Evolutionary conservation across 2,113 vertebrate genomes (phyloP).

Genomic region (Madoqua kirkii): DNA sequence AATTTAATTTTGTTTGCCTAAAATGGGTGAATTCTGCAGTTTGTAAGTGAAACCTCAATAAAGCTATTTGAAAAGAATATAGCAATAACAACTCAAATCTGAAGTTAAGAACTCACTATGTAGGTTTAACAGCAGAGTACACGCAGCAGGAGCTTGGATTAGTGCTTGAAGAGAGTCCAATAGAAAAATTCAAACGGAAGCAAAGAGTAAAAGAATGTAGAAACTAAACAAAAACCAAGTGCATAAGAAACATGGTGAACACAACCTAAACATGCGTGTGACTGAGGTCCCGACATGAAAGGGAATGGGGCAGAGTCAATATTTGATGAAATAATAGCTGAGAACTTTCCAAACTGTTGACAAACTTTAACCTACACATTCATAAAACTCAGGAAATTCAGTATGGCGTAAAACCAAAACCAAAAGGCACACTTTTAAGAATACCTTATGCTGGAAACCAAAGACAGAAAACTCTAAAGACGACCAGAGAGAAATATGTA

Average conservation of each 20-base stretch:
- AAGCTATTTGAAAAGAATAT: background rate
- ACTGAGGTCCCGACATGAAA: background rate
- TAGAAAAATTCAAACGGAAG: background rate
- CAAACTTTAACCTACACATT: background rate
- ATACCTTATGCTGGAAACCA: background rate
- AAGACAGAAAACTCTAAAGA: background rate
- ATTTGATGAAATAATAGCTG: background rate
- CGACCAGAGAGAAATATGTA: background rate
- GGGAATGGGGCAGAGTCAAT: background rate
- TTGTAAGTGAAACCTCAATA: background rate
- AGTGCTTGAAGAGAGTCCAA: background rate
- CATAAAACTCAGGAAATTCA: background rate
- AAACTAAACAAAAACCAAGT: background rate
- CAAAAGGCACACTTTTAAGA: background rate
- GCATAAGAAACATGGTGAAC: too few species aligned
- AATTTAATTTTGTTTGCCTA: background rate
- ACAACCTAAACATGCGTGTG: background rate
- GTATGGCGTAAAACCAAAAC: background rate
- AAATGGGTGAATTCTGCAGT: background rate
- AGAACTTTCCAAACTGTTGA: background rate
- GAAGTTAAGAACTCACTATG: background rate
- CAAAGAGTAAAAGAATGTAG: background rate
- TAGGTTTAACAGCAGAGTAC: background rate
- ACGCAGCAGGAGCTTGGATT: background rate
- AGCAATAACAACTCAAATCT: background rate